phyloP scores from a whole-genome alignment of 2,113 vertebrate genomes.

The Coptodon bakossiorum region DNA sequence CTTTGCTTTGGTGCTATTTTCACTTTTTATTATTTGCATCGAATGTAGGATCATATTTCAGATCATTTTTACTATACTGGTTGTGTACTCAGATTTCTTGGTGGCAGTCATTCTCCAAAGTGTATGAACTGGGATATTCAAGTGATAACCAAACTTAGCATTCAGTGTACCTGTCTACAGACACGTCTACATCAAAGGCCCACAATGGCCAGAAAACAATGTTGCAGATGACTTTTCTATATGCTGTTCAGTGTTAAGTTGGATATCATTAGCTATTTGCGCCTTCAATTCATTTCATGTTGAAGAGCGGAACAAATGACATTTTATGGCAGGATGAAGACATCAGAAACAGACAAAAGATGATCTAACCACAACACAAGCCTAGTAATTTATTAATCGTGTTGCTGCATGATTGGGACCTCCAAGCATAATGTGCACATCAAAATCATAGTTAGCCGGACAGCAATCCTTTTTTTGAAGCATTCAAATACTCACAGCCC shows the following conservation, averaged over 20 bases:
- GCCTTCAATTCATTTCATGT: neutral
- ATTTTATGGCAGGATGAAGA: neutral
- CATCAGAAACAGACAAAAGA: neutral
- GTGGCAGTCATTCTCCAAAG: neutral
- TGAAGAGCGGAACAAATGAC: neutral
- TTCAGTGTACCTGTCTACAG: neutral
- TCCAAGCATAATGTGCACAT: accelerated
- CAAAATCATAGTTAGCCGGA: neutral
- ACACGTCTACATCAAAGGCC: neutral
- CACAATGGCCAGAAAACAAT: neutral
- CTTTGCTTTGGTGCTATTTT: neutral
- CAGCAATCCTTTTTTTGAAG: neutral
- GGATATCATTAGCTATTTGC: neutral
- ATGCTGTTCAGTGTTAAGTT: neutral
- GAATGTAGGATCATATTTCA: accelerated
- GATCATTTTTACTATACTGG: neutral
- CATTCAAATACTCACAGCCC: accelerated
- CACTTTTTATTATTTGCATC: neutral
- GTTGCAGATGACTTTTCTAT: neutral
- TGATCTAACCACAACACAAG: neutral
- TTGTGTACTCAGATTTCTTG: neutral
- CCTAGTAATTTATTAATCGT: neutral
- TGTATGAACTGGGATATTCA: neutral
- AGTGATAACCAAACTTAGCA: neutral
- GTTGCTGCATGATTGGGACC: accelerated